Evolutionary conservation across 2,888 invertebrate genomes (phyloP).

Genomic region (Pollenia labialis): DNA sequence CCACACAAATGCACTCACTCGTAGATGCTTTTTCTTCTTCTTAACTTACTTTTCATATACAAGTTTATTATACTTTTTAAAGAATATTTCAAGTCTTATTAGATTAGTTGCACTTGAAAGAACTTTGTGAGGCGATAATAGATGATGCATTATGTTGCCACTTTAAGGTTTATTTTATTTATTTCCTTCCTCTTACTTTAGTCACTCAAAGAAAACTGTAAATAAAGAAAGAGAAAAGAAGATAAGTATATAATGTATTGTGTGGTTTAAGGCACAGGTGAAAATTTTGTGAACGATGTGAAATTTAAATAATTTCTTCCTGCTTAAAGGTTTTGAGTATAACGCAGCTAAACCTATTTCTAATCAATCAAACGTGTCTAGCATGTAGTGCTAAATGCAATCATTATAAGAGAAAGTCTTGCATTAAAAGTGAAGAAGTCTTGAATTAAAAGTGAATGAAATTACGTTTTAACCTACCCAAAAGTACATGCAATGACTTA

Average conservation of each 20-base stretch:
- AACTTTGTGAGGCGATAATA: constrained; percentile 28
- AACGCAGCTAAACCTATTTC: too few relatives aligned
- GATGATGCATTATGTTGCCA: constrained; percentile 57
- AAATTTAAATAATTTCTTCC: too few relatives aligned
- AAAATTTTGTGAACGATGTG: too few relatives aligned
- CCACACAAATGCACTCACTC: background rate
- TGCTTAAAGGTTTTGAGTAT: too few relatives aligned
- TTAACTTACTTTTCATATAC: constrained; percentile 1
- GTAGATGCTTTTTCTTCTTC: background rate
- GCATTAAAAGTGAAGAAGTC: too few relatives aligned
- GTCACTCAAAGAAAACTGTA: background rate
- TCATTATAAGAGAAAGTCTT: too few relatives aligned
- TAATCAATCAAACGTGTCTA: too few relatives aligned
- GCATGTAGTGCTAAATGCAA: too few relatives aligned
- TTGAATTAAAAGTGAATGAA: too few relatives aligned
- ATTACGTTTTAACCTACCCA: too few relatives aligned
- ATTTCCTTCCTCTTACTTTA: background rate
- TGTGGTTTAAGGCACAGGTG: background rate
- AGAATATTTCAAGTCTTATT: constrained; percentile 53
- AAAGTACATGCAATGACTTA: too few relatives aligned
- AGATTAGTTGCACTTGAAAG: constrained; percentile 45
- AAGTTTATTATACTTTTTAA: constrained; percentile 23
- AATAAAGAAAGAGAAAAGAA: background rate
- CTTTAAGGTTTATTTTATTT: constrained; percentile 44
- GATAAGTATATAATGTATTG: background rate